These are phyloP conservation scores for Eupeodes latifasciatus DNA, from an alignment of 2,888 invertebrate genomes.

Conservation along the genomic window DNA sequence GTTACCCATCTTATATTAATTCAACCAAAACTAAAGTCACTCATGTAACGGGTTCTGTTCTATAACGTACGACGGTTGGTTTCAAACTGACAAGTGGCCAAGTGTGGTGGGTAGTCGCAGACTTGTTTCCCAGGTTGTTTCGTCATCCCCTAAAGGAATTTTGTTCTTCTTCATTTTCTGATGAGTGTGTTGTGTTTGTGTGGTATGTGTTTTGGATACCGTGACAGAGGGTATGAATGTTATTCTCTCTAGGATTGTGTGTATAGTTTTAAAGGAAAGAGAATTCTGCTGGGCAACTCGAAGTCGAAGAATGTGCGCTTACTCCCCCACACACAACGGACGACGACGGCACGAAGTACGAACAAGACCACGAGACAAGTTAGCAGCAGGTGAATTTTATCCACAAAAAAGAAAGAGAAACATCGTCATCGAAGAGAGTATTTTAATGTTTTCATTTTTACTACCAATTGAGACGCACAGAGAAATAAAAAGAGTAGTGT, in stretches of 20 bases:
- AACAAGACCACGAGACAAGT: constrained; percentile 5
- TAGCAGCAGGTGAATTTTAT: constrained; percentile 59
- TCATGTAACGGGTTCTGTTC: constrained; percentile 35
- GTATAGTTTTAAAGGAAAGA: constrained; percentile 38
- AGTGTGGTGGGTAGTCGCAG: constrained; percentile 56
- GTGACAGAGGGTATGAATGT: not conserved
- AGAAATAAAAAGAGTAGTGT: not conserved
- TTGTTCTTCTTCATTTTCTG: constrained; percentile 11
- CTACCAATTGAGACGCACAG: not conserved
- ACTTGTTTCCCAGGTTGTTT: constrained; percentile 62
- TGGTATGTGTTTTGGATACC: not conserved
- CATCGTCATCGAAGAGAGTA: constrained; percentile 37
- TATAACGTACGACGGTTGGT: constrained; percentile 65
- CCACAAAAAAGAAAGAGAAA: constrained; percentile 50
- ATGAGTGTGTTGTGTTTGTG: not conserved
- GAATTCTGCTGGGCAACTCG: not conserved
- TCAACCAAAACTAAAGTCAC: constrained; percentile 13
- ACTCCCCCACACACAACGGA: constrained; percentile 46
- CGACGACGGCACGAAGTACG: not conserved
- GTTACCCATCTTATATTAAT: constrained; percentile 25
- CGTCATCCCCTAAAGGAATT: constrained; percentile 75
- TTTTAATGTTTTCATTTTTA: not conserved
- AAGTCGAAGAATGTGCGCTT: constrained; percentile 45
- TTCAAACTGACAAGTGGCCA: constrained; percentile 75
- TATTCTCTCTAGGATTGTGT: constrained; percentile 28